Conservation (phyloP, 2,113 vertebrate species). For the Chlamydotis undulata region DNA sequence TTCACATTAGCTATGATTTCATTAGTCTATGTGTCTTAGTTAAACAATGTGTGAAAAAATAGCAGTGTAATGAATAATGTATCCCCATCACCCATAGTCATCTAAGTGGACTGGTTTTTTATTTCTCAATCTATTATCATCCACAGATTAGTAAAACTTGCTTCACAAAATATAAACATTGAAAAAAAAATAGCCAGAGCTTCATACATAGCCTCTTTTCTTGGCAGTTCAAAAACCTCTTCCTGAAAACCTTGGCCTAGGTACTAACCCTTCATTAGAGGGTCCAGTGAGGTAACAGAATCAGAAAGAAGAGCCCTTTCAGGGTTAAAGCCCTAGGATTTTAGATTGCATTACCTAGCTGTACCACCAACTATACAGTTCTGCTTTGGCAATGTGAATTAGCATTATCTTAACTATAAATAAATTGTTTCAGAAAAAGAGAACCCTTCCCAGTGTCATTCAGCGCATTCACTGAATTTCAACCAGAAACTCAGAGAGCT, state of each 20-base stretch:
- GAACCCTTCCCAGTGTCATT: not conserved
- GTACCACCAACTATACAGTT: not conserved
- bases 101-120: accelerated
- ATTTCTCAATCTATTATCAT: not conserved
- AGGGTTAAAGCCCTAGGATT: not conserved
- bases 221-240: not conserved
- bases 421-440: not conserved
- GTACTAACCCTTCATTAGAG: not conserved
- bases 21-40: not conserved
- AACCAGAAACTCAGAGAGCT: not conserved
- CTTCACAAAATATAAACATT: not conserved
- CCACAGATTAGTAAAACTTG: not conserved
- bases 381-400: not conserved
- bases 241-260: not conserved
- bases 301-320: not conserved
- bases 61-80: not conserved
- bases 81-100: not conserved
- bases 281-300: not conserved
- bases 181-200: not conserved
- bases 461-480: not conserved
- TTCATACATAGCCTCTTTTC: not conserved
- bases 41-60: not conserved
- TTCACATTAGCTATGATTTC: not conserved
- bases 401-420: not conserved
- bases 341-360: not conserved